phyloP scores from a whole-genome alignment of 2,888 invertebrate genomes.

The Trachelus troglodyta region DNA sequence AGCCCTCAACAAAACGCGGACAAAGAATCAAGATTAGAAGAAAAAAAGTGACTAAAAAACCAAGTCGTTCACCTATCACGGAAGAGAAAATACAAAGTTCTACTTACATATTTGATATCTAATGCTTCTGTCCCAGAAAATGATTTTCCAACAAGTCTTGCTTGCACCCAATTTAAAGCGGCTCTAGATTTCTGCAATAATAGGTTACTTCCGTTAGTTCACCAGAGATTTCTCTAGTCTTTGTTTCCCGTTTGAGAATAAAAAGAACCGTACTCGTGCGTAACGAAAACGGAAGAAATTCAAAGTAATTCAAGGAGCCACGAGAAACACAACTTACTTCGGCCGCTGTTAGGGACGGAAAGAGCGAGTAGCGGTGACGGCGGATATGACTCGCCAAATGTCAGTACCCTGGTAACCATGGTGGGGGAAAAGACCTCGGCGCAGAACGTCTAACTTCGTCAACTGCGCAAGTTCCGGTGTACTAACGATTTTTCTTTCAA shows the following conservation, averaged over 20 bases:
- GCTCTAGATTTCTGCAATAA: constrained; percentile 47
- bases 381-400: constrained; percentile 38
- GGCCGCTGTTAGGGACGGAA: constrained; percentile 56
- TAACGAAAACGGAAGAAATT: constrained; percentile 11
- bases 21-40: not conserved
- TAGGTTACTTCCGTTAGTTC: not conserved
- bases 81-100: not conserved
- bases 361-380: constrained; percentile 44
- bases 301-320: not conserved
- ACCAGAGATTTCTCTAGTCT: not conserved
- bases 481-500: constrained; percentile 34
- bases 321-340: constrained; percentile 46
- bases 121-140: constrained; percentile 40
- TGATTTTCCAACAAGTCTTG: constrained; percentile 20
- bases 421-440: constrained; percentile 18
- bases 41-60: not conserved
- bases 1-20: not conserved
- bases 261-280: constrained; percentile 9
- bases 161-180: constrained; percentile 23
- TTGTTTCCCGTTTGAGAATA: not conserved
- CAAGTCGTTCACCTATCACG: not conserved
- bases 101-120: constrained; percentile 52
- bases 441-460: constrained; percentile 8
- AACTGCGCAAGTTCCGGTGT: constrained; percentile 17
- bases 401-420: constrained; percentile 2